phyloP scores from a whole-genome alignment of 2,113 vertebrate species.

The Rutilus rutilus region DNA sequence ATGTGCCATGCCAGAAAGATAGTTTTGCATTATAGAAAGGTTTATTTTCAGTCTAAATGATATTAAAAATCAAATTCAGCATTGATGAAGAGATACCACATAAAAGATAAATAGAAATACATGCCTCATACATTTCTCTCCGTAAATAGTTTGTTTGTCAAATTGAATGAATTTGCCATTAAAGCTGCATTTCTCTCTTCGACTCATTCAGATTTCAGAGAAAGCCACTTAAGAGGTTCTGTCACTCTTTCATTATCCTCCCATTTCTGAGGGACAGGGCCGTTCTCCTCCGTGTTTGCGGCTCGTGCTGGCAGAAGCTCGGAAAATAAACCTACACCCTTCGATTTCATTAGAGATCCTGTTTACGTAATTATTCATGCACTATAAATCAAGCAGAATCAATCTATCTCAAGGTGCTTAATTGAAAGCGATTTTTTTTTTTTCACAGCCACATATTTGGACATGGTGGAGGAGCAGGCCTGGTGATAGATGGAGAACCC shows the following conservation, averaged over 20 bases:
- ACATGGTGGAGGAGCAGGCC: slow-evolving; percentile 81
- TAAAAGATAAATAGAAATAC: not conserved
- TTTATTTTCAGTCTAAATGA: not conserved
- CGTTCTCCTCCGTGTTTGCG: slow-evolving; percentile 52
- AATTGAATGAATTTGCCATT: not conserved
- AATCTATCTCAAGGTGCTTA: slow-evolving; percentile 91
- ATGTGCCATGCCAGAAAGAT: not conserved
- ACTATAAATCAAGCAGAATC: slow-evolving; percentile 94
- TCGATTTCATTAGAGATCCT: slow-evolving; percentile 88
- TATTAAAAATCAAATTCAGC: not conserved
- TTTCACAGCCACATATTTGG: slow-evolving; percentile 67
- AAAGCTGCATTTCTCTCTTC: slow-evolving; percentile 34
- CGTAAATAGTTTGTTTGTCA: not conserved
- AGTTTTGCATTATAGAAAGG: not conserved
- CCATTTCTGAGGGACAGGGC: slow-evolving; percentile 64
- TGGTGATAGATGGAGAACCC: slow-evolving; percentile 92
- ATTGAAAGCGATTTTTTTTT: slow-evolving; percentile 97
- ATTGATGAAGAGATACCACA: not conserved
- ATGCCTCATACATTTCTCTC: not conserved
- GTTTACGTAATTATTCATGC: slow-evolving; percentile 92
- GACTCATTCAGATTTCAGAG: slow-evolving; percentile 47
- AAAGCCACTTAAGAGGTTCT: slow-evolving; percentile 56
- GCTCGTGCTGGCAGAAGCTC: slow-evolving; percentile 69
- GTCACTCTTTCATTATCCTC: slow-evolving; percentile 63
- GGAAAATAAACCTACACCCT: slow-evolving; percentile 82